Conservation (phyloP, 1,140 invertebrate species). For the Nixonia krombeini region DNA sequence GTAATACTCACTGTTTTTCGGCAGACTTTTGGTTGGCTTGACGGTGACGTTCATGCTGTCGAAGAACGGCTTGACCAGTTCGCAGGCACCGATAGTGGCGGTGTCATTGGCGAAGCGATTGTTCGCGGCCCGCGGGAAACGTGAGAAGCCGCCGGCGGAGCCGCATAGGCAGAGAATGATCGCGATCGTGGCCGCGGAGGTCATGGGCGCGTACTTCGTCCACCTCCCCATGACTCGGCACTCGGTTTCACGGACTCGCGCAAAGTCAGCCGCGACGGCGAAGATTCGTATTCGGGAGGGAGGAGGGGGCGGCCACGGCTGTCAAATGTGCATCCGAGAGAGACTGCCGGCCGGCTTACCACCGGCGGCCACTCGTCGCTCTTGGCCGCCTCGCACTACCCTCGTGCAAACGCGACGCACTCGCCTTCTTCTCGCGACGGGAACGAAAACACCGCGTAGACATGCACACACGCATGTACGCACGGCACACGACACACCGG, state of each 20-base stretch:
- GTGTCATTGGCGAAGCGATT: slow-evolving; percentile 4
- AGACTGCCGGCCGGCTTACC: slow-evolving; percentile 24
- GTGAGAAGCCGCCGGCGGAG: slow-evolving; percentile 4
- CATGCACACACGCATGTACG: too few species aligned
- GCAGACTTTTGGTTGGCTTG: background rate
- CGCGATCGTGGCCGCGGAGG: background rate
- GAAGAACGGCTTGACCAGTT: slow-evolving; percentile 4
- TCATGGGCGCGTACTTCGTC: slow-evolving; percentile 1
- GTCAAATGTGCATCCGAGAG: background rate
- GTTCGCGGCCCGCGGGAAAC: background rate
- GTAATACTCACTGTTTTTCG: slow-evolving; percentile 17
- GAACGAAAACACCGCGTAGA: too few species aligned
- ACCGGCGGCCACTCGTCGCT: slow-evolving; percentile 33
- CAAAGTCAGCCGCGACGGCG: background rate
- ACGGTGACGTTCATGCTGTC: slow-evolving; percentile 6
- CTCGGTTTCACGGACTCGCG: background rate
- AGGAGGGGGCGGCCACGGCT: background rate
- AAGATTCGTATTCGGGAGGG: background rate
- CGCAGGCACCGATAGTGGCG: slow-evolving; percentile 7
- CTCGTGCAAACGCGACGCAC: too few species aligned
- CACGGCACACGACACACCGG: too few species aligned
- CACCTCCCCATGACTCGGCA: slow-evolving; percentile 10
- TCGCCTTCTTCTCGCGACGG: too few species aligned
- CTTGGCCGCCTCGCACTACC: too few species aligned
- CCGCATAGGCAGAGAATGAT: slow-evolving; percentile 18